Conservation (phyloP, 2,888 invertebrate species). For the Palloptera scutellata region DNA sequence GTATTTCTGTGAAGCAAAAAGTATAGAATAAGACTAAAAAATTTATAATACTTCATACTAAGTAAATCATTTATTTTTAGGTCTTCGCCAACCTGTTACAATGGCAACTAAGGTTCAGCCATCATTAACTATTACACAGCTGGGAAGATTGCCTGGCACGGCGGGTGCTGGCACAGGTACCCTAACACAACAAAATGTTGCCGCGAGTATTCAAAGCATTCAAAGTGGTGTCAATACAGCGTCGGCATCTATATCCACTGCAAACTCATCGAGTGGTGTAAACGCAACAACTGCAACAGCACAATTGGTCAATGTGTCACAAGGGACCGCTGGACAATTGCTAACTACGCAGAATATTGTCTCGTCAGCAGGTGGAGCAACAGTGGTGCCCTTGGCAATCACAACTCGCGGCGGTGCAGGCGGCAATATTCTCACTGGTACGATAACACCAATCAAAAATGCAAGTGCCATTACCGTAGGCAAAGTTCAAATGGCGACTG, state of each 20-base stretch:
- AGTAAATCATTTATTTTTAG: slow-evolving; percentile 36
- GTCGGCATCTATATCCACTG: slow-evolving; percentile 32
- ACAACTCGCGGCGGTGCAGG: slow-evolving; percentile 50
- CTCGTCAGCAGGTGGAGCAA: slow-evolving; percentile 51
- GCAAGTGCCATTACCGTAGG: slow-evolving; percentile 59
- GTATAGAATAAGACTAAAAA: slow-evolving; percentile 13
- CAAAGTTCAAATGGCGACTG: slow-evolving; percentile 59
- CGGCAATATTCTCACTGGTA: slow-evolving; percentile 59
- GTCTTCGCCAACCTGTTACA: slow-evolving; percentile 59
- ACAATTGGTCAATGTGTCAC: slow-evolving; percentile 55
- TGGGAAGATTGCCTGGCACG: slow-evolving; percentile 55
- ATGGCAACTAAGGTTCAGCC: slow-evolving; percentile 63
- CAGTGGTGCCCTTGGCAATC: slow-evolving; percentile 61
- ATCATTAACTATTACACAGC: slow-evolving; percentile 62
- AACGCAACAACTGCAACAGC: slow-evolving; percentile 43
- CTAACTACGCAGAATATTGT: slow-evolving; percentile 49
- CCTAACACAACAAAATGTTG: slow-evolving; percentile 46
- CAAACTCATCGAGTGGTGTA: slow-evolving; percentile 33
- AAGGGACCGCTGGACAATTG: slow-evolving; percentile 44
- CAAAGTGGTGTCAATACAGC: slow-evolving; percentile 17
- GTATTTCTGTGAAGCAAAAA: no score
- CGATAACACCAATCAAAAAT: slow-evolving; percentile 60
- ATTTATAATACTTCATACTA: slow-evolving; percentile 15
- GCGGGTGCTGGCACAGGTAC: slow-evolving; percentile 24
- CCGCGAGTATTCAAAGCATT: slow-evolving; percentile 49